Evolutionary conservation across 2,113 vertebrate species (phyloP), one percentile per base, ranked within the genome.

Genomic region (Tychaedon coryphoeus): DNA sequence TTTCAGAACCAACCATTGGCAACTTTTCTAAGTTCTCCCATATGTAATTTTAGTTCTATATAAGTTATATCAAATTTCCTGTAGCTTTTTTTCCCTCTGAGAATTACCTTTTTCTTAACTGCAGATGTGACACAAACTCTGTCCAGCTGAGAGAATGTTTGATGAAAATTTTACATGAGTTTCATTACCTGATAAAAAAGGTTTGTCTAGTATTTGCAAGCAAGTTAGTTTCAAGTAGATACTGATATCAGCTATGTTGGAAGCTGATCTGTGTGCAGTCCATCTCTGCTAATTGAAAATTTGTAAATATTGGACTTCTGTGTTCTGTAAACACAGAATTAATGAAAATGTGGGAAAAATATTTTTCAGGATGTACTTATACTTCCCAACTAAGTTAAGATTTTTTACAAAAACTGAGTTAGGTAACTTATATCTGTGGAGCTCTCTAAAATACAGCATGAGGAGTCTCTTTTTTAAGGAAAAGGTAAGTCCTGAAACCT

Each of bases 41-140:
- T 54, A 5, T 6, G 2, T 58, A 20, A 71, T 84, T 74, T 83
- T 40, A 79, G 6, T 73, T 76, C 50, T 2, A 0, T 61, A 0
- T 31, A 48, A 73, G 26, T 69, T 77, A 6, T 11, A 61, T 33
- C 0, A 1, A 67, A n/a, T 34, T 79, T 51, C 14, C 19, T 75
- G 16, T 47, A 66, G 29, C 47, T 86, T 64, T 70, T 85, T 12
- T 81, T 23, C n/a, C 34, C n/a, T 45, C 51, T 62, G 69, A 78
- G 48, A 43, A 62, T 81, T 81, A 15, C 7, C 19, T 66, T 74
- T 75, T 60, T 72, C 22, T 45, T 71, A 20, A 66, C 14, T 53
- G 45, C 64, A 56, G 34, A 28, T 40, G 4, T 64, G 20, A 74
- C 26, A 80, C 3, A 40, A 79, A 38, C 56, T 65, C 36, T 65